Base-by-base conservation (phyloP, 2,113 vertebrate species). In the Picathartes gymnocephalus region DNA sequence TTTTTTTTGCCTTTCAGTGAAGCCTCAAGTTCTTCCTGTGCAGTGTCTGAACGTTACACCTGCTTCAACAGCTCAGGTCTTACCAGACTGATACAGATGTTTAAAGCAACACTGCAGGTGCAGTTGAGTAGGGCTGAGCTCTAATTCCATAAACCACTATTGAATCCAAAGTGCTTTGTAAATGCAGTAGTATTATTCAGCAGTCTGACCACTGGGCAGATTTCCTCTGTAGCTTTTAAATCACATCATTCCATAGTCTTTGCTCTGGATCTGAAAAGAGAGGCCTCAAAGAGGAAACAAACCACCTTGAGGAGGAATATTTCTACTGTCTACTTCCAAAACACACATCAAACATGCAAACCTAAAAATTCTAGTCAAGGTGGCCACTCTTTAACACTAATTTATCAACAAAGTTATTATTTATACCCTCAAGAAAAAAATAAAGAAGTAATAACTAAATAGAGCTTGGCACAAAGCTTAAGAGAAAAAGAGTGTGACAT, bases 231-330 rank as follows among this genome's bases (percentile, higher is more conserved):
- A 90, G 60, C 70, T 81, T 95, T 89, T 89, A 89, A 89, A 66
- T 24, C 40, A 73, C 50, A 92, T 69, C 50, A 73, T 45, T 57
- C 37, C 74, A 94, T 47, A 68, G 51, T 45, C 78, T 95, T 90
- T 91, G 42, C 47, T 87, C 60, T 87, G 74, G 21, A 87, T 84
- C 92, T 93, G 86, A 93, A 84, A 91, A 93, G 64, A 89, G 72
- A 90, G 79, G 50, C 65, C 88, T 93, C 70, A 51, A 84, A 87
- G 68, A 70, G 73, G 81, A 84, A 78, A 81, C 30, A 88, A 87
- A 84, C 47, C 50, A 80, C 68, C 47, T 56, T 72, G 76, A 90
- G 53, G 81, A 85, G 40, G 30, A 95, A 15, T 15, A 81, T 44
- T 86, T 83, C 62, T 53, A 47, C 39, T 45, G 16, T 50, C 72